Percentiles rank a stretch among this genome's conserved stretches.
Evolutionary conservation across 2,888 invertebrate species (phyloP).

Genomic region (Apamea anceps): DNA sequence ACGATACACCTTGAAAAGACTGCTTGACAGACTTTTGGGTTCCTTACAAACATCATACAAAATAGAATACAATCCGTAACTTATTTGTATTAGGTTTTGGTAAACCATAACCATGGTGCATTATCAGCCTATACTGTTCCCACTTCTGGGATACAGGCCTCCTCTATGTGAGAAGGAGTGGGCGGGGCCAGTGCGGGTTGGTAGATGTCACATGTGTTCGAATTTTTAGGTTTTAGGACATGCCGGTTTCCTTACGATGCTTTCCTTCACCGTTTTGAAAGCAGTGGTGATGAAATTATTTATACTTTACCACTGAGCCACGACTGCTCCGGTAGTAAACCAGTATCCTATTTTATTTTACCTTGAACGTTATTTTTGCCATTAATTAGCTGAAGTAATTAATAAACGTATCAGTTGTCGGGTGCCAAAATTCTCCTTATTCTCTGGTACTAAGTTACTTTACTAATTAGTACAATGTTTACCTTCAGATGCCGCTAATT

Average conservation of each 20-base stretch:
- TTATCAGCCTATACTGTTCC: no score
- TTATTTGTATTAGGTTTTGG: conserved; percentile 1
- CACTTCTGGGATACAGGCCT: no score
- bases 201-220: no score
- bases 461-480: conserved; percentile 29
- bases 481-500: conserved; percentile 12
- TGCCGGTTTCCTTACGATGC: no score
- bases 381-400: conserved; percentile 38
- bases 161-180: no score
- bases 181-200: no score
- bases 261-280: no score
- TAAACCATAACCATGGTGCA: neutral
- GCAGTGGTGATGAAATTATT: no score
- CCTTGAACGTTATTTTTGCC: conserved; percentile 7
- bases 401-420: conserved; percentile 29
- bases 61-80: neutral
- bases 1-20: neutral
- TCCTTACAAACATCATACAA: neutral
- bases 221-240: no score
- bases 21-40: neutral
- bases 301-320: no score
- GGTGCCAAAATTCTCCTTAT: conserved; percentile 9
- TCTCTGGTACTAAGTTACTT: conserved; percentile 24
- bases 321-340: no score
- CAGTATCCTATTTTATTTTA: conserved; percentile 6